Base-by-base conservation (phyloP, 2,888 invertebrate species). In the Perithous albicinctus region DNA sequence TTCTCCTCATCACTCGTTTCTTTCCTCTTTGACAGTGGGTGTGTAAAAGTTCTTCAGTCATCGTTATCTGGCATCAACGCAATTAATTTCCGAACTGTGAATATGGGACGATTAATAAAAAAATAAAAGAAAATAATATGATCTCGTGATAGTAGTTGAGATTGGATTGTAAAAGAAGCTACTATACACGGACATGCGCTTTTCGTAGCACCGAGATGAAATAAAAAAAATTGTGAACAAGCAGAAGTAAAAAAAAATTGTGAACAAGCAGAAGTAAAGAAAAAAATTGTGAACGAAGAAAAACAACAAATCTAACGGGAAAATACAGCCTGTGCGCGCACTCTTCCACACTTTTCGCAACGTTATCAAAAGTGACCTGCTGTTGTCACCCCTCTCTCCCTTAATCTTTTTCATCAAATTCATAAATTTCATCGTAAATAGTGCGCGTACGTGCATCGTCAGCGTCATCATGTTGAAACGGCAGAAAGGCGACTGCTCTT, bases 361-460 rank as follows among this genome's bases (percentile, higher is more conserved):
- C 8, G 48, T 41, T 48, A 23, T 18, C 35, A 61, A 12, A 41
- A 74, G 73, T 73, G 66, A 26, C n/a, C 59, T 20, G 32, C 29
- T 23, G 66, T 23, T 18, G 74, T 26, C 43, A 6, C 56, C 43
- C 10, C 72, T n/a, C n/a, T n/a, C n/a, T n/a, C n/a, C n/a, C n/a
- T n/a, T n/a, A n/a, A 32, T 1, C 43, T 26, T 56, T 48, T 2
- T 5, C 20, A 48, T 51, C 23, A 12, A 54, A 38, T 10, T 29
- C 29, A 26, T 8, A n/a, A 48, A 48, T 38, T 54, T 70, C 63
- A 20, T 15, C 54, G 61, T 67, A 38, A 63, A 48, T 29, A 56
- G 61, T 38, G 67, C 38, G 35, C 15, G 74, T 61, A 43, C 48
- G 61, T 69, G 79, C 32, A 23, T 38, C 59, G 35, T 76, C 20